Evolutionary conservation across 2,888 invertebrate genomes (phyloP), one percentile per base, ranked within the genome.

Genomic region (Acleris holmiana): DNA sequence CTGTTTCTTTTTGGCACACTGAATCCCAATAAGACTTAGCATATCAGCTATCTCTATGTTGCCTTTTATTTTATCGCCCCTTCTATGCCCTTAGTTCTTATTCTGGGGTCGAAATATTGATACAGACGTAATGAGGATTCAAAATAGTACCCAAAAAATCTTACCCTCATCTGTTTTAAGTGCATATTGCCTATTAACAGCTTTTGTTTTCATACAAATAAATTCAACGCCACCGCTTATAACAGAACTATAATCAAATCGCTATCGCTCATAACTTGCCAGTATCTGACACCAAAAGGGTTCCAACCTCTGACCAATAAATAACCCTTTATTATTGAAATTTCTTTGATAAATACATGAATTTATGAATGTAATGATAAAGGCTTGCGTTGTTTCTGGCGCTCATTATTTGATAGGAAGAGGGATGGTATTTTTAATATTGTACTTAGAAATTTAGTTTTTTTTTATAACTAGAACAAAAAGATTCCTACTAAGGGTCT

Each of bases 341-440:
- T 65, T 59, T 65, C 59, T 65, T 65, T 65, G 64, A 65, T 59
- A 59, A 65, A 59, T 59, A 64, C 54, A 59, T 64, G 59, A 64
- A 65, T 65, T 65, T 65, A 65, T 59, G 64, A 65, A 65, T 59
- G 59, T 55, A 44, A 54, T 58, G 49, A 35, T 55, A 59, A 53
- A 58, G 48, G 25, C 44, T 15, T 46, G 41, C 41, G 48, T 65
- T 65, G 59, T 59, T 49, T 49, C 21, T 18, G 15, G 5, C 41
- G n/a, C 59, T 59, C 44, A 59, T 65, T 65, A 59, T 59, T 59
- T 58, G 8, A 50, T 19, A 47, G 7, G 15, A 18, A 29, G 19
- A 17, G n/a, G 5, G 55, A 44, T 41, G 44, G n/a, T 44, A 44
- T 44, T 55, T 44, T 44, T 44, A 21, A 41, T 55, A 55, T 44